Evolutionary conservation across 2,113 vertebrate genomes (phyloP), one percentile per base, ranked within the genome.

Genomic region (Fukomys damarensis): DNA sequence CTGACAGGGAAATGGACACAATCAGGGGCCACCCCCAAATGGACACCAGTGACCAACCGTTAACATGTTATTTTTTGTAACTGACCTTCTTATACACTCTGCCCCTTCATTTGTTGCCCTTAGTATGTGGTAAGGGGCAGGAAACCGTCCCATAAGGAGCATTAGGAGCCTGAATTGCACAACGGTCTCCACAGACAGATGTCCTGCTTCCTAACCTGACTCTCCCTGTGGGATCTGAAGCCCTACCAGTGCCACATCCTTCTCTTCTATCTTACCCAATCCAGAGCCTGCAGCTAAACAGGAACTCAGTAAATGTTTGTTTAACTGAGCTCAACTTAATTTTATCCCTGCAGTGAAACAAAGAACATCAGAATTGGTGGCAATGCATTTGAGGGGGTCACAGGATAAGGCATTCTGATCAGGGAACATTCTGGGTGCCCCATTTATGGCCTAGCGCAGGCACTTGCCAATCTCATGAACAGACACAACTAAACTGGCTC

Each of bases 371-470:
- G 32, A 65, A 65, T 10, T 14, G 7, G 19, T n/a, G 63, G 32
- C n/a, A 5, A 46, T 32, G 65, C 26, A 49, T 7, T 59, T 65
- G 32, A 77, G 28, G 52, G 54, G 46, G 4, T 3, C 38, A 76
- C 22, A 46, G 38, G 24, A 35, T 3, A 58, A 85, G 28, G 72
- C 28, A 19, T 28, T 58, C 32, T 38, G 43, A 49, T 20, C 1
- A 0, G 4, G 28, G 3, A 14, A 24, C 52, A 14, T 7, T 61
- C 22, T n/a, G 30, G 49, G 46, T 3, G 11, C 10, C 65, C 61
- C 66, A 19, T 0, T 2, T 10, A 63, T 0, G 0, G 13, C 32
- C 52, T 43, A 41, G 35, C 54, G 43, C 13, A 32, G 16, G 7
- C 46, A 72, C n/a, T 16, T 17, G 14, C 28, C 1, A 19, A 10